Evolutionary conservation across 2,797 vertebrate genomes (phyloP), one percentile per base, ranked within the genome.

Genomic region (Sebastolobus altivelis): DNA sequence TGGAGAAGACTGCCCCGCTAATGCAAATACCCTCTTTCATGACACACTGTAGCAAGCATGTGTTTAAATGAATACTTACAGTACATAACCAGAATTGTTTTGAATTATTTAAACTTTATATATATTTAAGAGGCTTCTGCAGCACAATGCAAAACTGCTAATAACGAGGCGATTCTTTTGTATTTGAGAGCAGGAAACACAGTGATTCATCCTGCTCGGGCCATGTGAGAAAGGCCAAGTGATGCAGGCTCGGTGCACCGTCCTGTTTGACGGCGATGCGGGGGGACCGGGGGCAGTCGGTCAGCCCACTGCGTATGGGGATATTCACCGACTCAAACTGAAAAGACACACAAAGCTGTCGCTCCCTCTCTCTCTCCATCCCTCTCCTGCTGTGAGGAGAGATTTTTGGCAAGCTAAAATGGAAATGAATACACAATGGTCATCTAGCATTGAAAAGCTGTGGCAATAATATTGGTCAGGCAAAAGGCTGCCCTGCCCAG

Each of bases 351-450:
- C 91, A 93, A 93, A 90, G 83, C 89, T 86, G 83, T 83, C 70
- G 56, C 72, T 83, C 74, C 70, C 40, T 58, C 65, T 74, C 80
- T 71, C 83, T 67, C 80, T 75, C 70, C 54, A 35, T 87, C 66
- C 83, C 85, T 77, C 82, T 93, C 93, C 91, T 82, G 92, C 94
- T 94, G 93, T 65, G 94, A 91, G 87, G 88, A 92, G 93, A 93
- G 91, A 88, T 93, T 87, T 52, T 94, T 95, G 95, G 94, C 94
- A 92, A 83, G 92, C 93, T 72, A 73, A 79, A 95, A 93, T 93
- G 93, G 92, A 92, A 92, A 82, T 65, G 80, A 77, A 87, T 43
- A 63, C 90, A 95, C 93, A 94, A 94, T 93, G 92, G 89, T 88
- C 86, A 88, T 93, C 91, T 75, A 70, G 89, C 82, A 77, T 69